These are phyloP conservation scores for Sarcophilus harrisii DNA, from an alignment of 2,797 vertebrate genomes.

Conservation along the genomic window DNA sequence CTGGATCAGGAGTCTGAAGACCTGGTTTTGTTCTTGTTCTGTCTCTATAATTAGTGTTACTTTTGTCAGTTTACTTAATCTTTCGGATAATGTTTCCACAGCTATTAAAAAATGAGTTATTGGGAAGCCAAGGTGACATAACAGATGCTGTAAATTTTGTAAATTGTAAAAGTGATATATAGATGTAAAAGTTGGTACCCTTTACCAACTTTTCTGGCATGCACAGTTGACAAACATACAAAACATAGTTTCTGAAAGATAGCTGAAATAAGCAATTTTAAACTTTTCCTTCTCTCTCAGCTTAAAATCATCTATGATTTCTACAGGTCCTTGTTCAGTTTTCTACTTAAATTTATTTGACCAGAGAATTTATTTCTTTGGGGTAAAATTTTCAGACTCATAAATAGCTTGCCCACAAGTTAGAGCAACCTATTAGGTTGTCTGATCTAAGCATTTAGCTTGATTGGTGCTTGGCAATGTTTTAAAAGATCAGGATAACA, in stretches of 20 bases:
- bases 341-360: constrained; percentile 46
- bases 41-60: constrained; percentile 1
- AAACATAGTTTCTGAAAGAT: constrained; percentile 45
- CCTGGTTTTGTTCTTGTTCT: neutral
- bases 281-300: constrained; percentile 1
- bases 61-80: neutral
- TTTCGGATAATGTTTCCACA: constrained; percentile 41
- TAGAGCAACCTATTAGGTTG: constrained; percentile 9
- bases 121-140: constrained; percentile 39
- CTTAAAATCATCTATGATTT: constrained; percentile 12
- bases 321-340: neutral
- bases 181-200: constrained; percentile 45
- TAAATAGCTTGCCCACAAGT: neutral
- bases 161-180: constrained; percentile 10
- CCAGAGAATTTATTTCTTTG: neutral
- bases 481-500: constrained; percentile 22
- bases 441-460: neutral
- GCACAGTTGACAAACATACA: constrained; percentile 32
- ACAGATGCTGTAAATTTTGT: neutral
- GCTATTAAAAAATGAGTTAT: constrained; percentile 32
- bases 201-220: constrained; percentile 54
- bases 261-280: neutral
- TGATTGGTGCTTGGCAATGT: constrained; percentile 23
- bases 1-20: neutral
- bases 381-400: constrained; percentile 12